A percentile compares a stretch with the other conserved stretches of the same genome.
Conservation (phyloP, 2,797 vertebrate genomes). For the Arrhamphus sclerolepis region DNA sequence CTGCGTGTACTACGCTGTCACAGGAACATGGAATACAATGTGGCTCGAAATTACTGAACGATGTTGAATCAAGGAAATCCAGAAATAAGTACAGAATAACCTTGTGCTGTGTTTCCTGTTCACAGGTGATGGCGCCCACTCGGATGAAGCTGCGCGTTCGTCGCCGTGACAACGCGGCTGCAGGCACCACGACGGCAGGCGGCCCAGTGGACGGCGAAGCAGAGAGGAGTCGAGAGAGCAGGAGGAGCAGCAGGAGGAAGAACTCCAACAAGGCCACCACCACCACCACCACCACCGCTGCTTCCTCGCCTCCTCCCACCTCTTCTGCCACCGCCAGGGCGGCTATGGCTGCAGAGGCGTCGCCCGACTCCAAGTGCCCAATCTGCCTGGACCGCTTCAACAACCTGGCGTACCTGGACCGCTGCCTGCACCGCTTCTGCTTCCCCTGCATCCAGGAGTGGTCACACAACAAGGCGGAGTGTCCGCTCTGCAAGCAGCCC, state of each 20-base stretch:
- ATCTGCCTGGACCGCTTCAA: constrained; percentile 93
- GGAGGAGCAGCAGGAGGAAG: constrained; percentile 41
- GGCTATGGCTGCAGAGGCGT: constrained; percentile 79
- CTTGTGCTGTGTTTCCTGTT: too few relatives aligned
- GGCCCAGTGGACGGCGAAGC: constrained; percentile 8
- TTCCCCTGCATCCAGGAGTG: constrained; percentile 92
- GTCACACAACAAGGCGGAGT: constrained; percentile 94
- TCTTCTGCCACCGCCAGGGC: constrained; percentile 51
- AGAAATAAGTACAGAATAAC: too few relatives aligned
- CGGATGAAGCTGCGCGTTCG: constrained; percentile 83
- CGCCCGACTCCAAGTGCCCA: constrained; percentile 92
- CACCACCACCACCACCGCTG: not conserved
- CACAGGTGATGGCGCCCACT: constrained; percentile 82
- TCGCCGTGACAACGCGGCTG: constrained; percentile 68
- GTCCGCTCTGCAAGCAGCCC: constrained; percentile 92
- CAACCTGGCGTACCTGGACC: constrained; percentile 89
- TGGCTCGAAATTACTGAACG: fast-evolving
- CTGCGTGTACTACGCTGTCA: too few relatives aligned
- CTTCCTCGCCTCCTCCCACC: constrained; percentile 3
- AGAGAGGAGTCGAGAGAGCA: constrained; percentile 6
- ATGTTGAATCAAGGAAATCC: too few relatives aligned
- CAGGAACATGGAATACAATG: too few relatives aligned
- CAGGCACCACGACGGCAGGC: not conserved
- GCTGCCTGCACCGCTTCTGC: constrained; percentile 92
- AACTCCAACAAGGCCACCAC: constrained; percentile 10